Conservation (phyloP, 2,888 invertebrate species). For the Amaurobius ferox region DNA sequence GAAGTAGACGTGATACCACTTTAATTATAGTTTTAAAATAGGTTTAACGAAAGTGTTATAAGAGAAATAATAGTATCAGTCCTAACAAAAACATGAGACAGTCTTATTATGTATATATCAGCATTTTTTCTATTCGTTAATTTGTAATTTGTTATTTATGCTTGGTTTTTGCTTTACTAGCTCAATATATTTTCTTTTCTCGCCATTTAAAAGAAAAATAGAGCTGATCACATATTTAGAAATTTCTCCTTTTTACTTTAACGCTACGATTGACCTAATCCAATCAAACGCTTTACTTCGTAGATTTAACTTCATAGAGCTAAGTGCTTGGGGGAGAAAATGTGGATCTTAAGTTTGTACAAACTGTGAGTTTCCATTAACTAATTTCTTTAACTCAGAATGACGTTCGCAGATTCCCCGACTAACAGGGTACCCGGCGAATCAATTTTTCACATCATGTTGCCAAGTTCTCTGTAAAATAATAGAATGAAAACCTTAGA, state of each 20-base stretch:
- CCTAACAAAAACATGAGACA: too few species aligned
- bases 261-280: not conserved
- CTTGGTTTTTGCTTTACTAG: too few species aligned
- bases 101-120: too few species aligned
- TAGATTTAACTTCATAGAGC: not conserved
- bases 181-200: too few species aligned
- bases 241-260: not conserved
- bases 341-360: not conserved
- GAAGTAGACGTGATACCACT: too few species aligned
- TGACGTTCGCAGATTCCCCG: not conserved
- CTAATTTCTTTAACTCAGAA: constrained; percentile 14
- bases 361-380: not conserved
- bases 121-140: too few species aligned
- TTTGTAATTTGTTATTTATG: too few species aligned
- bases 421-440: not conserved
- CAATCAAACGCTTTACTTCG: not conserved
- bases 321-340: not conserved
- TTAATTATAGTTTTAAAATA: too few species aligned
- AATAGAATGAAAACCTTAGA: constrained; percentile 14
- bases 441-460: constrained; percentile 8
- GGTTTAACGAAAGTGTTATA: too few species aligned
- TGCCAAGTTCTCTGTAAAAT: not conserved
- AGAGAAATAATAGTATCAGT: too few species aligned
- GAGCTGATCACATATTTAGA: too few species aligned
- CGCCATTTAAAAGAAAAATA: too few species aligned